phyloP scores from a whole-genome alignment of 2,113 vertebrate species.

The Oncorhynchus clarkii region DNA sequence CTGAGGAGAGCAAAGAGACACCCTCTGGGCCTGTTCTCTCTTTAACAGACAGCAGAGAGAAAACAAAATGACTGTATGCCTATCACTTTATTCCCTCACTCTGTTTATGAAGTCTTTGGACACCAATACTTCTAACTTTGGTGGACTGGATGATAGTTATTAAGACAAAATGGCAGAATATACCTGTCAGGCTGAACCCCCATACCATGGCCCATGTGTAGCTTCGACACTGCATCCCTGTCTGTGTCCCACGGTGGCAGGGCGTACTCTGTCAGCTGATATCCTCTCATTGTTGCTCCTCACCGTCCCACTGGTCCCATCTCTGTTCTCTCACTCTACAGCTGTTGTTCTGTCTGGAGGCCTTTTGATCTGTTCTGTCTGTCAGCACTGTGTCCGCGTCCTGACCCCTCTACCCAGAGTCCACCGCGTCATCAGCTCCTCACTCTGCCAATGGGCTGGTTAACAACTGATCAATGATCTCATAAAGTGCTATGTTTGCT shows the following conservation, averaged over 20 bases:
- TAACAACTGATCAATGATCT: not conserved
- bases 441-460: not conserved
- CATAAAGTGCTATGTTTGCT: not conserved
- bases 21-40: not conserved
- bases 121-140: not conserved
- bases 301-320: not conserved
- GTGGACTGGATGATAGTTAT: not conserved
- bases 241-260: not conserved
- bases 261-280: not conserved
- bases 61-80: not conserved
- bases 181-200: not conserved
- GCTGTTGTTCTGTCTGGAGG: not conserved
- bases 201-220: not conserved
- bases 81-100: not conserved
- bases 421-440: not conserved
- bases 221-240: not conserved
- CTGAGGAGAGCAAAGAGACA: not conserved
- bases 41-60: not conserved
- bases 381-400: not conserved
- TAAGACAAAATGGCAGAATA: not conserved
- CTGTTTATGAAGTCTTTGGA: not conserved
- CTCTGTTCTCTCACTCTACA: not conserved
- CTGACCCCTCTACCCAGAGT: not conserved
- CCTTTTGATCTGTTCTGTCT: slow-evolving; percentile 1
- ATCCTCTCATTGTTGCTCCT: slow-evolving; percentile 1